Base-by-base conservation (phyloP, 2,888 invertebrate genomes). In the Dioctria rufipes region DNA sequence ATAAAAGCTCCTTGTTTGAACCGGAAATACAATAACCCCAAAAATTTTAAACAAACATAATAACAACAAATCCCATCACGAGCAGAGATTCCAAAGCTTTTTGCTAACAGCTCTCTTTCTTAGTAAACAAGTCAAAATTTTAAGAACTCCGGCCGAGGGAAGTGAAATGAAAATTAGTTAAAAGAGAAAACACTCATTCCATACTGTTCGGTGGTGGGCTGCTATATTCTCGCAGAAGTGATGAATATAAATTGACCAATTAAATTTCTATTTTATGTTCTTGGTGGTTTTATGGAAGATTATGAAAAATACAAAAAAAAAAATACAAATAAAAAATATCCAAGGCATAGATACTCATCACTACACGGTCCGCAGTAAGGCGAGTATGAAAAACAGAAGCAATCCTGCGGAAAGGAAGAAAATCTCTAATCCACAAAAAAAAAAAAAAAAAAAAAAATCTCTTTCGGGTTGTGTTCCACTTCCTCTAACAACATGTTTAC, bases 181-280 rank as follows among this genome's bases (percentile, higher is more conserved):
- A 60, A 25, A 42, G 43, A 42, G 60, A 51, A 73, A 73, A 60
- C 42, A 40, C 60, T 40, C 73, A 60, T 60, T 13, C 13, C 25
- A 39, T 58, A 2, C 0, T 25, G 25, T 25, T 25, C 25, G 25
- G 25, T 25, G 25, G 25, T 25, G 25, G 43, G 58, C 39, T 60
- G 58, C 58, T 13, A 73, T 73, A 60, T 25, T 25, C 2, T 69
- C 40, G 40, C 4, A 73, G 43, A 73, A 73, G 73, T 73, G 73
- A 73, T 73, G 73, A 73, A 73, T 73, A 73, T 73, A 73, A 73
- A 73, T 73, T 73, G 60, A 37, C 60, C 60, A 73, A 73, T 73
- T 73, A 73, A 73, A 73, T 73, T 73, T 58, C 58, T 60, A 42
- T 58, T 71, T 71, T 73, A 73, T 42, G 73, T 73, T 42, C 58